These are phyloP conservation scores for Caenorhabditis sinica DNA, from an alignment of 2,888 invertebrate genomes.

Conservation along the genomic window DNA sequence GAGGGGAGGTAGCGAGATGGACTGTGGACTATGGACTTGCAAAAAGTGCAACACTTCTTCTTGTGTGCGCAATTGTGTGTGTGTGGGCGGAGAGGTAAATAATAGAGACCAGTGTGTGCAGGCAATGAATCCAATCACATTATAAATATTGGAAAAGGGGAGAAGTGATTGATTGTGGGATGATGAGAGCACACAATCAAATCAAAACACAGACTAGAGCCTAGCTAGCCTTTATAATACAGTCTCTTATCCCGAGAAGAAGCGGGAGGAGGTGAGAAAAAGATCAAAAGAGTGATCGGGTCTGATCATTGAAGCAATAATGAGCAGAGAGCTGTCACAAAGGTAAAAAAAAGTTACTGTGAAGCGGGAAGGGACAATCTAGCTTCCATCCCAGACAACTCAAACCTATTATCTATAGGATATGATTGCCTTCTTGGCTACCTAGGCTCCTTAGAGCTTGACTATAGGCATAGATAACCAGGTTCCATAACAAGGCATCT, in stretches of 20 bases:
- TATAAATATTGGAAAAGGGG: constrained; percentile 9
- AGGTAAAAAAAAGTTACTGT: no score
- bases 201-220: constrained; percentile 33
- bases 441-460: no score
- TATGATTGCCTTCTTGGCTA: no score
- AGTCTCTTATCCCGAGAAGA: background rate
- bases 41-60: constrained; percentile 21
- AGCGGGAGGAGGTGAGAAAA: background rate
- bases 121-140: background rate
- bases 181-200: constrained; percentile 2
- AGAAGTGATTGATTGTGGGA: background rate
- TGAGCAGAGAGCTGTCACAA: no score
- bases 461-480: no score
- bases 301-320: no score
- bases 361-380: no score
- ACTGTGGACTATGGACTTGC: constrained; percentile 7
- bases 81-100: constrained; percentile 7
- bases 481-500: no score
- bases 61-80: background rate
- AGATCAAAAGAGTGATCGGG: background rate
- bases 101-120: constrained; percentile 5
- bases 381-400: no score
- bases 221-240: background rate
- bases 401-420: no score
- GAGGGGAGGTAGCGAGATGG: background rate